Evolutionary conservation across 1,140 invertebrate species (phyloP), one percentile per base, ranked within the genome.

Genomic region (Lanistes nyassanus): DNA sequence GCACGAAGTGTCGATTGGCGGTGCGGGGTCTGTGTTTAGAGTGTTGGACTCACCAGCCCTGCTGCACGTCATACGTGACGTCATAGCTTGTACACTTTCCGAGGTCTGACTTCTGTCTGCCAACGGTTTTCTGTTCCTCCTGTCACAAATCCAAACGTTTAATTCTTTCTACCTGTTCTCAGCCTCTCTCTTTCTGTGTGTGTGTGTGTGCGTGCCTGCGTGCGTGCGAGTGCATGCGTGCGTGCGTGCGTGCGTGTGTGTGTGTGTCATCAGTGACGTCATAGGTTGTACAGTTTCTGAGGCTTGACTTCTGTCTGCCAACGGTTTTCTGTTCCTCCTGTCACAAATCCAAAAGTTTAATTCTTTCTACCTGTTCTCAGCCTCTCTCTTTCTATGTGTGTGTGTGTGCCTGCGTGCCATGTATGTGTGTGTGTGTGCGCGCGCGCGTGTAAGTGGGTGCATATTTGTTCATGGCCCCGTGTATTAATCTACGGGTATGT

Each of bases 181-280:
- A 39, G 65, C 26, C 23, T 67, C 36, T 67, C 36, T 67, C 36
- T 65, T 29, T 65, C 11, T 65, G 62, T 34, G 62, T 65, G 62
- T 65, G 62, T 65, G 62, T 34, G 62, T 65, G 62, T 29, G 62
- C 37, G 62, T 9, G 62, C 37, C 29, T 29, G 62, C 37, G 31
- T 29, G 62, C 37, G 62, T 34, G 62, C 37, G 13, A 36, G 62
- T 65, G 62, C 37, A 36, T 65, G 13, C 7, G 16, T 16, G 13
- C 37, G n/a, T 65, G 62, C 29, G 34, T 29, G 62, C 29, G 62
- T 65, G 34, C 29, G 34, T 65, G 26, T 65, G 5, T 7, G 19
- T 13, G 34, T 7, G 19, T 16, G 11, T 11, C 37, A 29, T n/a
- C n/a, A n/a, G n/a, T n/a, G n/a, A n/a, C n/a, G n/a, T n/a, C n/a